Conservation (phyloP, 2,797 vertebrate species). For the Gallinago nigripennis region DNA sequence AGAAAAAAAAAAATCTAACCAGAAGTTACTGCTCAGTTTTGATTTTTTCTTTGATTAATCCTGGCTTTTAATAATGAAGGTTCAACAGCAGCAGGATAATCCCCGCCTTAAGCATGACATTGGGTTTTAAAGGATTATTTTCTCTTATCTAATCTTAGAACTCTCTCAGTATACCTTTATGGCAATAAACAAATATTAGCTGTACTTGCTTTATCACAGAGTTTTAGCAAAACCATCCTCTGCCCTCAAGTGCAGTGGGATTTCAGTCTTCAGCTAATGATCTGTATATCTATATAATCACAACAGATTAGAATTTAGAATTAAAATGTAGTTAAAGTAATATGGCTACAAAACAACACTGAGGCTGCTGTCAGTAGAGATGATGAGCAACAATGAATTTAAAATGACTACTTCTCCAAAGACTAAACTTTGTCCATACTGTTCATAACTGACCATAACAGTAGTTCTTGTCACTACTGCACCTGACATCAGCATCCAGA, state of each 20-base stretch:
- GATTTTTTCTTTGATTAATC: neutral
- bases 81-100: slow-evolving; percentile 13
- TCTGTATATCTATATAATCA: neutral
- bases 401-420: neutral
- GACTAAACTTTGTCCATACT: neutral
- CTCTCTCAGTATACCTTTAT: neutral
- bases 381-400: neutral
- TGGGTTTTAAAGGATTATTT: slow-evolving; percentile 29
- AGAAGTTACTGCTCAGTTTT: neutral
- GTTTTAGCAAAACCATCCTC: slow-evolving; percentile 12
- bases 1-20: neutral
- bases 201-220: slow-evolving; percentile 2
- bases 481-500: neutral
- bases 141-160: neutral
- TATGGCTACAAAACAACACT: neutral
- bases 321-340: slow-evolving; percentile 20
- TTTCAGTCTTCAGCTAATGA: neutral
- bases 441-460: neutral
- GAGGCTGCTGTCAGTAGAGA: neutral
- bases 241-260: neutral
- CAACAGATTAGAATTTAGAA: neutral
- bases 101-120: neutral
- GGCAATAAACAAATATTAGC: slow-evolving; percentile 29
- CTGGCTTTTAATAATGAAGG: neutral
- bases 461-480: neutral